phyloP scores from a whole-genome alignment of 30 jellyfish, hydroid and myxozoan species.

The Mastigias papua region DNA sequence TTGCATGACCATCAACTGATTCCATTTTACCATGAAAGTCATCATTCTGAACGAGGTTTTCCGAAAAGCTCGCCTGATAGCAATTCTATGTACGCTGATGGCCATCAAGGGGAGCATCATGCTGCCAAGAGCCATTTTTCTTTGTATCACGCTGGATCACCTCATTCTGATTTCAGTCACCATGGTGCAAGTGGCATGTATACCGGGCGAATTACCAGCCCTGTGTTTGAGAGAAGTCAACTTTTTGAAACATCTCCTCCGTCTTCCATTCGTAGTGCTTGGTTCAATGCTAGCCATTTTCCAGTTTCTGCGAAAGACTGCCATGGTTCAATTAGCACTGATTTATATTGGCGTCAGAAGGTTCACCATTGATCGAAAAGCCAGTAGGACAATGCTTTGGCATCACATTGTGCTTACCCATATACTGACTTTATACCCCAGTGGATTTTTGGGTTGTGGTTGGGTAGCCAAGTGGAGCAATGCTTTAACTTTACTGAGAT shows the following conservation, averaged over 20 bases:
- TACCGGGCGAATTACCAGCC: neutral
- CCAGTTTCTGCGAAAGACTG: slow-evolving; percentile 39
- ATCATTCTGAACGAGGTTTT: neutral
- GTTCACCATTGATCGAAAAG: slow-evolving; percentile 38
- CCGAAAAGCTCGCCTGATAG: neutral
- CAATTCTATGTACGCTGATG: neutral
- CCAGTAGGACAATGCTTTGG: too few relatives aligned
- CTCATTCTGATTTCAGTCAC: slow-evolving; percentile 39
- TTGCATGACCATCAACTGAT: slow-evolving; percentile 16
- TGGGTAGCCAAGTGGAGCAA: too few relatives aligned
- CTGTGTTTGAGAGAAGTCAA: slow-evolving; percentile 24
- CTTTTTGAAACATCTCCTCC: slow-evolving; percentile 20
- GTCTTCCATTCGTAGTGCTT: slow-evolving; percentile 24
- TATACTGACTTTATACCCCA: too few relatives aligned
- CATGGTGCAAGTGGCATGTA: neutral
- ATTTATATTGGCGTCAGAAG: slow-evolving; percentile 44
- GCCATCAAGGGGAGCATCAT: slow-evolving; percentile 26
- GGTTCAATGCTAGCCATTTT: slow-evolving; percentile 27
- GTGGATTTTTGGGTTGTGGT: too few relatives aligned
- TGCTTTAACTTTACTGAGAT: too few relatives aligned
- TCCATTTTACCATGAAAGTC: slow-evolving; percentile 21
- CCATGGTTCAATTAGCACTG: neutral
- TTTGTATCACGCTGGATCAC: slow-evolving; percentile 1
- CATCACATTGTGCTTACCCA: too few relatives aligned
- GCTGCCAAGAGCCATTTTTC: neutral